Conservation (phyloP, 2,113 vertebrate species). For the Plecotus auritus region DNA sequence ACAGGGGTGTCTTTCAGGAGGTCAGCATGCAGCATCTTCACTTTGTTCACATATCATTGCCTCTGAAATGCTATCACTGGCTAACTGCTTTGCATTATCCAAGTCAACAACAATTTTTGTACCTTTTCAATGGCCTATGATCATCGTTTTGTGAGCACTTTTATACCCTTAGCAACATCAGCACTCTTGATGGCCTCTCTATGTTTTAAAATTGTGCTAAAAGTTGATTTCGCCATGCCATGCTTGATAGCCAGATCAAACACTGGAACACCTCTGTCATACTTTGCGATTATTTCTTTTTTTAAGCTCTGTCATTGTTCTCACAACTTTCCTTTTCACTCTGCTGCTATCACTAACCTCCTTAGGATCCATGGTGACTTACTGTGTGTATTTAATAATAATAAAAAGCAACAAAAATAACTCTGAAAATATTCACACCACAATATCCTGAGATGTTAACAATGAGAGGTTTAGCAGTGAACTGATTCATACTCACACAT, state of each 20-base stretch:
- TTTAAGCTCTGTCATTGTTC: background rate
- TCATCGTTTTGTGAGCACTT: background rate
- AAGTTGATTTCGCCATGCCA: background rate
- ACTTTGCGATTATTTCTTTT: background rate
- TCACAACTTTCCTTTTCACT: background rate
- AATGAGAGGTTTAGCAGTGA: background rate
- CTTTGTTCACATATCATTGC: background rate
- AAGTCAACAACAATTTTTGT: background rate
- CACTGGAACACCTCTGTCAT: background rate
- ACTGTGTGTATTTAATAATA: background rate
- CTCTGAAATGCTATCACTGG: background rate
- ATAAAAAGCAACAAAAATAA: background rate
- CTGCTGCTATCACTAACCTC: background rate
- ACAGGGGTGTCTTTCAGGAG: background rate
- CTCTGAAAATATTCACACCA: background rate
- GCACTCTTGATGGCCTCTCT: background rate
- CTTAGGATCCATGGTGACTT: background rate
- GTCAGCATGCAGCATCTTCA: background rate
- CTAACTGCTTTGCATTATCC: background rate
- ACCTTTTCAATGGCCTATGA: background rate
- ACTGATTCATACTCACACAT: background rate
- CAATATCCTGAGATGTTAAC: background rate
- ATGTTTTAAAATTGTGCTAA: background rate
- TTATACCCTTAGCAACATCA: background rate
- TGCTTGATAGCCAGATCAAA: background rate